Evolutionary conservation across 2,797 vertebrate species (phyloP), one percentile per base, ranked within the genome.

Genomic region (Enteromius fasciolatus): DNA sequence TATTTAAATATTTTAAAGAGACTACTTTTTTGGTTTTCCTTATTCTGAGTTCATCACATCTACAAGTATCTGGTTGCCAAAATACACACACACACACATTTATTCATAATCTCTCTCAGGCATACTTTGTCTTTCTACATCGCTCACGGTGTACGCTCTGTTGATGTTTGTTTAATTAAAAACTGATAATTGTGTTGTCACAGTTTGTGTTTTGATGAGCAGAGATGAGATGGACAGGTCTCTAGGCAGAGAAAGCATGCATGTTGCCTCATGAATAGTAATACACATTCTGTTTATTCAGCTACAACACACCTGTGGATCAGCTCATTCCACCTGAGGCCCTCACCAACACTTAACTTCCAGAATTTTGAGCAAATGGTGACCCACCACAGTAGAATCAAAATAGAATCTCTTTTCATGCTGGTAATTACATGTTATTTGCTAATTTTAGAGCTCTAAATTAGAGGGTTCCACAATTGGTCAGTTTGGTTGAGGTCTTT

Each of bases 221-320:
- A 61, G 79, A 78, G 70, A 80, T 25, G 33, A 83, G 70, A 89
- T 78, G 76, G 87, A 79, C 84, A 84, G 82, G 77, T 80, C 81
- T 77, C 80, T 66, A 76, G 81, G 76, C 76, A 72, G 80, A 59
- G 77, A 87, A 78, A 77, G 72, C 74, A 57, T 84, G 78, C 74
- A 73, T 84, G 75, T 82, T 87, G 81, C 77, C 79, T 84, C 74
- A 82, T 84, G 86, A 88, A 88, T 88, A 88, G 82, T 78, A 87
- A 84, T 86, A 54, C 15, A 66, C 52, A 77, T 85, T 84, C 50
- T 79, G 69, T 87, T 88, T 88, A 87, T 76, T 81, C 81, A 83
- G 76, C 64, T 81, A 80, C 75, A 81, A 66, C 83, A 85, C 82
- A 85, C 88, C 87, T 83, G 83, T 81, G 84, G 77, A 86, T 83